Conservation (phyloP, 2,113 vertebrate species). For the Sterrhoptilus dennistouni region DNA sequence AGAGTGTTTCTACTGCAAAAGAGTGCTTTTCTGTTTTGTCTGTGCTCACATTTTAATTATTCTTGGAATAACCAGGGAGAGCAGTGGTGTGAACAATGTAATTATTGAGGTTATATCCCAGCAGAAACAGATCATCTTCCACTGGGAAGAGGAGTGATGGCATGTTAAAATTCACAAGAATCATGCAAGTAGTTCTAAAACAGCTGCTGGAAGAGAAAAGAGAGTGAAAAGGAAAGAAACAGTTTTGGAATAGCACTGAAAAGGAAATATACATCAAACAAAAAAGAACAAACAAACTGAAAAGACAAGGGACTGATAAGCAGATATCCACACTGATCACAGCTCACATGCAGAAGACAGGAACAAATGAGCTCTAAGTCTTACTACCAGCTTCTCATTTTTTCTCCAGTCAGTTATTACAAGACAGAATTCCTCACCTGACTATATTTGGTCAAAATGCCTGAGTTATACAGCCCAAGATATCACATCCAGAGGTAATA, state of each 20-base stretch:
- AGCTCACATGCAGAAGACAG: background rate
- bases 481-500: background rate
- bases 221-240: background rate
- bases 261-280: background rate
- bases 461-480: background rate
- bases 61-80: constrained; percentile 14
- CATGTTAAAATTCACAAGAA: constrained; percentile 12
- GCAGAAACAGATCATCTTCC: background rate
- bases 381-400: background rate
- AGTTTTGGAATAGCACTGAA: constrained; percentile 10
- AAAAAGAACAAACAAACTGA: background rate
- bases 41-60: constrained; percentile 33
- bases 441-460: background rate
- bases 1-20: background rate
- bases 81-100: background rate
- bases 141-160: constrained; percentile 1
- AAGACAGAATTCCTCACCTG: background rate
- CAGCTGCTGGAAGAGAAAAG: background rate
- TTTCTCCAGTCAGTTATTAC: background rate
- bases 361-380: background rate
- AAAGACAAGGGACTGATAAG: background rate
- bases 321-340: background rate
- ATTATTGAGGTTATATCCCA: constrained; percentile 31
- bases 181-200: constrained; percentile 34
- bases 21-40: background rate